These are phyloP conservation scores for Cheilosia variabilis DNA, from an alignment of 2,888 invertebrate genomes.

Conservation along the genomic window DNA sequence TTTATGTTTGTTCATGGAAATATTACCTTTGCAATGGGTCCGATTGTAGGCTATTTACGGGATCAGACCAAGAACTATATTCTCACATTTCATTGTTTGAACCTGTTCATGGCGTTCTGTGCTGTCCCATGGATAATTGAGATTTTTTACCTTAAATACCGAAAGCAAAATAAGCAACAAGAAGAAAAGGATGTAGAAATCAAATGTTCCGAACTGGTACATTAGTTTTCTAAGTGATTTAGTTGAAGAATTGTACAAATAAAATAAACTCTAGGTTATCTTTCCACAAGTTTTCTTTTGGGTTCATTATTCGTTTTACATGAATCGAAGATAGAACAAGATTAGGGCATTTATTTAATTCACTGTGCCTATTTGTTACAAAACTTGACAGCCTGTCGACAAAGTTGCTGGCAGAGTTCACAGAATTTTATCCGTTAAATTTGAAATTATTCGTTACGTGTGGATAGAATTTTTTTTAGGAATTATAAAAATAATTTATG, in stretches of 20 bases:
- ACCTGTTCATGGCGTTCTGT: slow-evolving; percentile 87
- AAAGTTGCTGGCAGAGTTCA: no score
- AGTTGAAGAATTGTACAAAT: no score
- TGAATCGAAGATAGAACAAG: no score
- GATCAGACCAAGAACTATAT: slow-evolving; percentile 87
- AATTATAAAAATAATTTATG: no score
- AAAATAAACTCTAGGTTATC: neutral
- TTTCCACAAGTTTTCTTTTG: no score
- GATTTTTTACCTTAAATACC: slow-evolving; percentile 81
- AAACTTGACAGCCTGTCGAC: no score
- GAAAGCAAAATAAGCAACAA: slow-evolving; percentile 33
- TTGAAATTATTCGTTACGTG: no score
- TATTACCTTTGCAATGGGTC: slow-evolving; percentile 88
- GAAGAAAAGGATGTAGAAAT: slow-evolving; percentile 5
- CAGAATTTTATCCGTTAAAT: no score
- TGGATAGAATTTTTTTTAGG: no score
- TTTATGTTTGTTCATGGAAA: slow-evolving; percentile 89
- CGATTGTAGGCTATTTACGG: slow-evolving; percentile 87
- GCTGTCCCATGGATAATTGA: slow-evolving; percentile 89
- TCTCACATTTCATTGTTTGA: slow-evolving; percentile 88
- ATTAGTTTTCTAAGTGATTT: neutral
- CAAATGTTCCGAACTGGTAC: slow-evolving; percentile 4
- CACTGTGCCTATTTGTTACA: no score
- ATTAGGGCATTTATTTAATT: no score
- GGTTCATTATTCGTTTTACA: no score